A percentile compares a stretch with the other conserved stretches of the same genome.
Evolutionary conservation across 1,140 invertebrate species (phyloP).

Genomic region (Gonatopus flavifemur): DNA sequence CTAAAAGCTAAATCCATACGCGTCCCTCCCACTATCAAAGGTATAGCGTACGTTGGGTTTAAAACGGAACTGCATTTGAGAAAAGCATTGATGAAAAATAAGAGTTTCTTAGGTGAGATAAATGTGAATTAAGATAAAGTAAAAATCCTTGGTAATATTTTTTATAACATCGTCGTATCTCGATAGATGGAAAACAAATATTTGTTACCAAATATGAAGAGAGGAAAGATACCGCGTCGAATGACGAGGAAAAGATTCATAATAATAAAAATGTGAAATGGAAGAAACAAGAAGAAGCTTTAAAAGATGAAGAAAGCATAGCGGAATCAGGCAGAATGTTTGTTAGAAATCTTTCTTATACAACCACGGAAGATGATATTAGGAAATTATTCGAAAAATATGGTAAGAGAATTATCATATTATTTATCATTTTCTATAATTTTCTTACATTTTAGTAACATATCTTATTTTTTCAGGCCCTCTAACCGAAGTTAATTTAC

Average conservation of each 20-base stretch:
- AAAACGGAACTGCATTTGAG: slow-evolving; percentile 79
- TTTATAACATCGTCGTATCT: slow-evolving; percentile 7
- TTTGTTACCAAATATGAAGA: slow-evolving; percentile 67
- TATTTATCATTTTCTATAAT: slow-evolving; percentile 1
- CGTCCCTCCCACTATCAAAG: slow-evolving; percentile 74
- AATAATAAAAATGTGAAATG: slow-evolving; percentile 59
- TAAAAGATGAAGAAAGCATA: slow-evolving; percentile 78
- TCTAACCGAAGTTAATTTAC: slow-evolving; percentile 85
- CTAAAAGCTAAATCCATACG: slow-evolving; percentile 77
- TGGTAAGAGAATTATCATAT: slow-evolving; percentile 61
- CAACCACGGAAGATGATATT: slow-evolving; percentile 85
- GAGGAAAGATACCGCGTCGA: slow-evolving; percentile 48
- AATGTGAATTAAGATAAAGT: slow-evolving; percentile 7
- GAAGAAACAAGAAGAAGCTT: slow-evolving; percentile 69
- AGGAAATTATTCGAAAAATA: slow-evolving; percentile 83
- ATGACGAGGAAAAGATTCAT: slow-evolving; percentile 22
- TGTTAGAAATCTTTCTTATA: slow-evolving; percentile 90
- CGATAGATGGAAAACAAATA: slow-evolving; percentile 66
- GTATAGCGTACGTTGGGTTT: slow-evolving; percentile 91
- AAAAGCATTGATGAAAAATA: slow-evolving; percentile 82
- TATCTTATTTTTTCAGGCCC: slow-evolving; percentile 63
- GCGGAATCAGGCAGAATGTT: slow-evolving; percentile 93
- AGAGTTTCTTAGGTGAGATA: slow-evolving; percentile 76
- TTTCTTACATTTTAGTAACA: background rate
- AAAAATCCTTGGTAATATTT: background rate